These are phyloP conservation scores for Dicaeum eximium DNA, from an alignment of 2,113 vertebrate species.

Conservation along the genomic window DNA sequence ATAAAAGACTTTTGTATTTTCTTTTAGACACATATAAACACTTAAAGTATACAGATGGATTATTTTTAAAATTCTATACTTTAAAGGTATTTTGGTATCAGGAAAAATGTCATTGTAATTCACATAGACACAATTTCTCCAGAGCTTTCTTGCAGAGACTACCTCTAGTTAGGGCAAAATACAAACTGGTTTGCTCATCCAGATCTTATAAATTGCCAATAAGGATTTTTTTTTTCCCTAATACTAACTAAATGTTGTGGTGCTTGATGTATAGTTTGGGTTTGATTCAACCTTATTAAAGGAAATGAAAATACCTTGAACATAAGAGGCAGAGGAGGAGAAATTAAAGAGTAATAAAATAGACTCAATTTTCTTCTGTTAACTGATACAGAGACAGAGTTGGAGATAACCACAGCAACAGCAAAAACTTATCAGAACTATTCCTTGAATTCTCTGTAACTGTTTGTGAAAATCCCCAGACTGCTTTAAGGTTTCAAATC, in stretches of 20 bases:
- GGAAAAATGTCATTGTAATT: background rate
- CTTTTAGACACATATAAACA: background rate
- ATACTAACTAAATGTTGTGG: background rate
- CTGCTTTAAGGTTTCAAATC: constrained; percentile 41
- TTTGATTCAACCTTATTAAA: background rate
- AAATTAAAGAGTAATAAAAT: background rate
- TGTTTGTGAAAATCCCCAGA: constrained; percentile 12
- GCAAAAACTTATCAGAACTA: background rate
- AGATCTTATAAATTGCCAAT: background rate
- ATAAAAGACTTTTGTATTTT: background rate
- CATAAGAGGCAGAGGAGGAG: background rate
- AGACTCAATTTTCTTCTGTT: constrained; percentile 14
- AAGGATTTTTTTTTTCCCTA: background rate
- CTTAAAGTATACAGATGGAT: background rate
- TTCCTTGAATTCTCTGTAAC: background rate
- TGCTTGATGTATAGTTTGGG: background rate
- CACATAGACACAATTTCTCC: background rate
- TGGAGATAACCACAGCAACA: background rate
- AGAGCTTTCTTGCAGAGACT: background rate
- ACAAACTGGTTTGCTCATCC: background rate
- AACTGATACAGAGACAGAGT: constrained; percentile 3
- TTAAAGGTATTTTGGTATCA: background rate
- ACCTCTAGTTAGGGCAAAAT: background rate
- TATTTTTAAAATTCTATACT: background rate
- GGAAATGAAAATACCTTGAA: background rate